Evolutionary conservation across 2,888 invertebrate genomes (phyloP).

Genomic region (Blera fallax): DNA sequence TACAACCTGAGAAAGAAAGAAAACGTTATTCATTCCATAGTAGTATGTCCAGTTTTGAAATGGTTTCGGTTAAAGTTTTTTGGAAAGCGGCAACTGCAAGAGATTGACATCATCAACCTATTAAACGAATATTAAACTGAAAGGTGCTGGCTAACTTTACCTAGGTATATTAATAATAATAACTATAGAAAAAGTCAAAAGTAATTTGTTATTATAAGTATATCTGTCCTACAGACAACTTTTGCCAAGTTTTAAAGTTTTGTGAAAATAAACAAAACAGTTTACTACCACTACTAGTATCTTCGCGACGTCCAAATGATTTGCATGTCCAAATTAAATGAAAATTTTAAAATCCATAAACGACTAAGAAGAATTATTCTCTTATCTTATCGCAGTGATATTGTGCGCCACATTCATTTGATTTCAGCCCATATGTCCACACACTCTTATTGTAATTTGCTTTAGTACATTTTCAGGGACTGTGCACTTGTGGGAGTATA

Average conservation of each 20-base stretch:
- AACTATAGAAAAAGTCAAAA: too few species aligned
- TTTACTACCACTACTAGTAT: too few species aligned
- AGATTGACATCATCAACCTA: too few species aligned
- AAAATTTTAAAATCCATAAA: background rate
- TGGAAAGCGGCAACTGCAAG: too few species aligned
- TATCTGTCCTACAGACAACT: background rate
- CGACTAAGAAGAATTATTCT: background rate
- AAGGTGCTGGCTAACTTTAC: too few species aligned
- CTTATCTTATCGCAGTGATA: background rate
- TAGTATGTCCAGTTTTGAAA: too few species aligned
- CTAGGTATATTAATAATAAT: too few species aligned
- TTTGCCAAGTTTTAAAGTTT: background rate
- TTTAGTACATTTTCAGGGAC: background rate
- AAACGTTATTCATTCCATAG: too few species aligned
- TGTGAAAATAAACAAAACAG: too few species aligned
- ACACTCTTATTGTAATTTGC: background rate
- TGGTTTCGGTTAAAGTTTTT: too few species aligned
- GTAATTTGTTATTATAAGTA: background rate
- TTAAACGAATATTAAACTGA: too few species aligned
- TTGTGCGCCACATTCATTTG: background rate
- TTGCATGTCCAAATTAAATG: background rate
- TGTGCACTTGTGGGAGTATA: background rate
- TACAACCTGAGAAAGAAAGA: too few species aligned
- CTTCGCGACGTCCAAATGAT: background rate
- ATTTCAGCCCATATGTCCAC: background rate